These are phyloP conservation scores for Cyrtodaria siliqua DNA, from an alignment of 2,888 invertebrate species.

Conservation along the genomic window DNA sequence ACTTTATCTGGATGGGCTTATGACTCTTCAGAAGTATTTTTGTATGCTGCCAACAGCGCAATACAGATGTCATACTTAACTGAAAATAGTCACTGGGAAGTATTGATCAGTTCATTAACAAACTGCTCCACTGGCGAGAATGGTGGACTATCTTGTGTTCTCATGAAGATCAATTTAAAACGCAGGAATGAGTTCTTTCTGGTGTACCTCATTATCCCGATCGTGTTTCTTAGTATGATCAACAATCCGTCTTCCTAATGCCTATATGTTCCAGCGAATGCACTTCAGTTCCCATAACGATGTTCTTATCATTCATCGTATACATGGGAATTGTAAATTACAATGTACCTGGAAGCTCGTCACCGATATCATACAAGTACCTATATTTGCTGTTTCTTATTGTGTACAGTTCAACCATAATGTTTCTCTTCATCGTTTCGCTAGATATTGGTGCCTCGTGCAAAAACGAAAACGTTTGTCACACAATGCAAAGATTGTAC, in stretches of 20 bases:
- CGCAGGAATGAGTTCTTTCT: slow-evolving; percentile 36
- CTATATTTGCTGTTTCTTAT: slow-evolving; percentile 48
- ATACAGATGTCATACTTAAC: background rate
- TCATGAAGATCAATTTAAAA: slow-evolving; percentile 5
- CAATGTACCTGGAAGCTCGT: slow-evolving; percentile 50
- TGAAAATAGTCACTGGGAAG: slow-evolving; percentile 40
- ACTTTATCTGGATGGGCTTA: slow-evolving; percentile 12
- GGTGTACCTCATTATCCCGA: slow-evolving; percentile 46
- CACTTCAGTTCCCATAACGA: slow-evolving; percentile 46
- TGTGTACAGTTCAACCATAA: slow-evolving; percentile 29
- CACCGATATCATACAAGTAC: slow-evolving; percentile 45
- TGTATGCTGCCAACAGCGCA: background rate
- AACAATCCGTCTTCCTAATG: slow-evolving; percentile 49
- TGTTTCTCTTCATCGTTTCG: slow-evolving; percentile 39
- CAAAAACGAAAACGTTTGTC: too few relatives aligned
- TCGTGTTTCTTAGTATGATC: slow-evolving; percentile 35
- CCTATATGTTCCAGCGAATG: slow-evolving; percentile 53
- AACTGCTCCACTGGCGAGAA: too few relatives aligned
- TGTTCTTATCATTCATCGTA: slow-evolving; percentile 52
- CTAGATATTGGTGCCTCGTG: background rate
- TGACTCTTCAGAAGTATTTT: slow-evolving; percentile 7
- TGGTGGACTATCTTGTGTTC: too few relatives aligned
- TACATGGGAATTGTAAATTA: slow-evolving; percentile 56
- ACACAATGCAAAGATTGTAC: too few relatives aligned
- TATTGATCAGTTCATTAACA: background rate